Evolutionary conservation across 2,888 invertebrate genomes (phyloP).

Genomic region (Pristionchus mayeri): DNA sequence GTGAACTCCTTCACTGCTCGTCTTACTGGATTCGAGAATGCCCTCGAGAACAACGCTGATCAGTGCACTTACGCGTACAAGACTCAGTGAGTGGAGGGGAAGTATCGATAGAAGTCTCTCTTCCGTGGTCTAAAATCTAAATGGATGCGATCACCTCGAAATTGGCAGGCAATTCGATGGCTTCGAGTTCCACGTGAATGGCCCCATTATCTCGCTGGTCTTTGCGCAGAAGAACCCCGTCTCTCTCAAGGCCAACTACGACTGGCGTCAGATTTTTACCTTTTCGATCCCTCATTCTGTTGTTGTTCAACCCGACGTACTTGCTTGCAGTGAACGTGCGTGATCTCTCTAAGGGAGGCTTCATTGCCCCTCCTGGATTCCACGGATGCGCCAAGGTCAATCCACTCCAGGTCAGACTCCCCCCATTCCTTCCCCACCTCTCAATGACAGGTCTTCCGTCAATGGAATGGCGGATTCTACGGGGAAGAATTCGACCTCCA

Average conservation of each 20-base stretch:
- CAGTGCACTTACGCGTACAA: not conserved
- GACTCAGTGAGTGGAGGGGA: not conserved
- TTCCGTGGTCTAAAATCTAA: too few relatives aligned
- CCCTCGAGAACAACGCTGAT: not conserved
- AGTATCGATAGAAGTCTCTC: too few relatives aligned
- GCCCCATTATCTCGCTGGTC: not conserved
- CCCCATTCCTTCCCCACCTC: too few relatives aligned
- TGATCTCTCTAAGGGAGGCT: not conserved
- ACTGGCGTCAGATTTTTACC: not conserved
- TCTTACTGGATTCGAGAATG: not conserved
- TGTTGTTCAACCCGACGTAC: too few relatives aligned
- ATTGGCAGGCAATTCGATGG: not conserved
- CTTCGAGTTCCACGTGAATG: not conserved
- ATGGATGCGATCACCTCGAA: not conserved
- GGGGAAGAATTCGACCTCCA: constrained; percentile 14
- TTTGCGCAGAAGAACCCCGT: constrained; percentile 21
- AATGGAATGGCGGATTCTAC: not conserved
- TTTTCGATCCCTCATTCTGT: not conserved
- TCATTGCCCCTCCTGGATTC: not conserved
- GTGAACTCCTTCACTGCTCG: not conserved
- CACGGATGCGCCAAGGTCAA: not conserved
- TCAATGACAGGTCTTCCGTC: not conserved
- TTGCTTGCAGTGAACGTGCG: not conserved
- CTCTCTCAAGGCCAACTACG: not conserved
- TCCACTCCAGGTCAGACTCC: not conserved